Evolutionary conservation across 2,113 vertebrate species (phyloP), one percentile per base, ranked within the genome.

Genomic region (Rafetus swinhoei): DNA sequence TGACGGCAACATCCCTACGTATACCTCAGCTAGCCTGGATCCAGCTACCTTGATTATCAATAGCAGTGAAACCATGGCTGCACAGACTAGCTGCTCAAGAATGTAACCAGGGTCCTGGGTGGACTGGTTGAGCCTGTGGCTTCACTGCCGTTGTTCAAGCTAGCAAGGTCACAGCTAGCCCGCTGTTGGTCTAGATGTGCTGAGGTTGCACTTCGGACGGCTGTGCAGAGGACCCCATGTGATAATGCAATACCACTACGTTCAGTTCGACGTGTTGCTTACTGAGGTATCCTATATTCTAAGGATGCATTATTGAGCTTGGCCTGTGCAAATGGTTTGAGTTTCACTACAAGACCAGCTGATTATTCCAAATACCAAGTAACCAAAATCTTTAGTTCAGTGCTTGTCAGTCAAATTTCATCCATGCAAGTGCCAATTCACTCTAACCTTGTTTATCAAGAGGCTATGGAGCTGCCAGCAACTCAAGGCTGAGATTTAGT

Each of bases 291-390:
- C 27, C 7, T 56, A 45, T 45, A 45, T 45, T 45, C 45, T 45
- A 45, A 88, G 12, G 9, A 79, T 0, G 0, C 24, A 32, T 84
- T 81, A 2, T 0, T 0, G 27, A 6, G 4, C 5, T 81, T 90
- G 59, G 56, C 21, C 27, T 27, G 39, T 82, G 77, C 5, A 94
- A 72, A 90, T 93, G 85, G 89, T 82, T 90, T 57, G 25, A 57
- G 29, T 52, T 85, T 88, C 35, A 39, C 77, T 62, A 16, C 24
- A 91, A 55, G 1, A 35, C 35, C 55, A 62, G 1, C 6, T 94
- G 45, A 89, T 91, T 84, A 80, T 74, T 90, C 79, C 3, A 87
- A 96, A 84, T 57, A 72, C 82, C 77, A 90, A 24, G 87, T 81
- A 91, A 90, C 3, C 6, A 85, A 95, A 62, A 88, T 92, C 32